phyloP scores from a whole-genome alignment of 2,113 vertebrate species.

The Pelecanoides urinatrix region DNA sequence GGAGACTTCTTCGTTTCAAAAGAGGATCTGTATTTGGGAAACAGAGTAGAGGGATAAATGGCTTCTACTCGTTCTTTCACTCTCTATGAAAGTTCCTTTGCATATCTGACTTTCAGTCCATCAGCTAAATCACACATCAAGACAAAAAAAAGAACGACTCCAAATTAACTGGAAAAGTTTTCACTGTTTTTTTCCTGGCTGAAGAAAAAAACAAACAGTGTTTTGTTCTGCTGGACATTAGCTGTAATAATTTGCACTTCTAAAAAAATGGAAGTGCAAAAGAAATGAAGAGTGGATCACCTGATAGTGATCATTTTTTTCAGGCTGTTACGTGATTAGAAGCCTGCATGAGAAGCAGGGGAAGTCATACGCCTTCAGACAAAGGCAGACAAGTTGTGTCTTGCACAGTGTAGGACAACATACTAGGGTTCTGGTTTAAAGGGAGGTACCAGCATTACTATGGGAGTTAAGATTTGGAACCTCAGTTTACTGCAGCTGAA shows the following conservation, averaged over 20 bases:
- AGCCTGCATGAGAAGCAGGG: not conserved
- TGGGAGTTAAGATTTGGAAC: not conserved
- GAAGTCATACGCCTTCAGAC: not conserved
- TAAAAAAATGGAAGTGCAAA: not conserved
- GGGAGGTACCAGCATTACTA: not conserved
- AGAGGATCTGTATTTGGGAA: not conserved
- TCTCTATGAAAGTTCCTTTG: not conserved
- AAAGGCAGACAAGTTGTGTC: not conserved
- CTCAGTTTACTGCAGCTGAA: not conserved
- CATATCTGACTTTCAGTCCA: not conserved
- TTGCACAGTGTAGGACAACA: not conserved
- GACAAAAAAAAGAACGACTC: not conserved
- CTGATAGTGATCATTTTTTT: not conserved
- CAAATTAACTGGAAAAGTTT: not conserved
- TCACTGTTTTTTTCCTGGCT: not conserved
- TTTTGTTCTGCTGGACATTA: not conserved
- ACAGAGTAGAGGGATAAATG: not conserved
- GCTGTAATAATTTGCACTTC: not conserved
- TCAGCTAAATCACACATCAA: not conserved
- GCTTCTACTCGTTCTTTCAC: not conserved
- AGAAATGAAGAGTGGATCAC: not conserved
- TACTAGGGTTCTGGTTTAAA: not conserved
- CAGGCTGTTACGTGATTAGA: not conserved
- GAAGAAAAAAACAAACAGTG: not conserved
- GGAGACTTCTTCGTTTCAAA: too few relatives aligned